Percentiles rank a stretch among this genome's conserved stretches.
Evolutionary conservation across 2,888 invertebrate species (phyloP).

Genomic region (Tortrix viridana): DNA sequence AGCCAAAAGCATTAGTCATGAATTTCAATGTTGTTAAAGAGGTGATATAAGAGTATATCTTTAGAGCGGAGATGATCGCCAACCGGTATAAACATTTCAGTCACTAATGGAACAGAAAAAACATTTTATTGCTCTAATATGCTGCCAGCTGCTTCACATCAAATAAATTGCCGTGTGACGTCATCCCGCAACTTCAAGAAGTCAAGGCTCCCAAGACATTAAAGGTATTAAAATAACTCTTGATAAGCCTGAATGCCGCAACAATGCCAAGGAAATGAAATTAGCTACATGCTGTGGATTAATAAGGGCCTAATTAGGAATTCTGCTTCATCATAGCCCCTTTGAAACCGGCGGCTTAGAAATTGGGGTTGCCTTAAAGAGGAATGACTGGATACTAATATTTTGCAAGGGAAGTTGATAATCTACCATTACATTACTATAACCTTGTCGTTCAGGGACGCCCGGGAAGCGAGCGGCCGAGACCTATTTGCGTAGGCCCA

Average conservation of each 20-base stretch:
- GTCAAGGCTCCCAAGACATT: constrained; percentile 43
- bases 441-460: constrained; percentile 47
- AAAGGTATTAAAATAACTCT: constrained; percentile 32
- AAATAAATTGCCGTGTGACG: constrained; percentile 35
- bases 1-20: not conserved
- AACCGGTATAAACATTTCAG: constrained; percentile 22
- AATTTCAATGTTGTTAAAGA: constrained; percentile 6
- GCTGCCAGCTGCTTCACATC: constrained; percentile 39
- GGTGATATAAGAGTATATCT: constrained; percentile 5
- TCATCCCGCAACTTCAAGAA: constrained; percentile 39
- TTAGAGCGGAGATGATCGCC: constrained; percentile 18
- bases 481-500: constrained; percentile 61
- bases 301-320: not conserved
- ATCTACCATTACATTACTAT: constrained; percentile 38
- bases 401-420: constrained; percentile 40
- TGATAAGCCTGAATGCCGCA: constrained; percentile 11
- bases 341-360: not conserved
- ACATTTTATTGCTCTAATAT: constrained; percentile 26
- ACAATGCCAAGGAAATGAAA: constrained; percentile 41
- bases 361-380: not conserved
- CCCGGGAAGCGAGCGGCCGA: constrained; percentile 49
- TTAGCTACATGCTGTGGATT: constrained; percentile 8
- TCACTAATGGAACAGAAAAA: constrained; percentile 24
- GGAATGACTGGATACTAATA: not conserved
- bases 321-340: not conserved